Evolutionary conservation across 2,113 vertebrate species (phyloP), one percentile per base, ranked within the genome.

Genomic region (Antechinus flavipes): DNA sequence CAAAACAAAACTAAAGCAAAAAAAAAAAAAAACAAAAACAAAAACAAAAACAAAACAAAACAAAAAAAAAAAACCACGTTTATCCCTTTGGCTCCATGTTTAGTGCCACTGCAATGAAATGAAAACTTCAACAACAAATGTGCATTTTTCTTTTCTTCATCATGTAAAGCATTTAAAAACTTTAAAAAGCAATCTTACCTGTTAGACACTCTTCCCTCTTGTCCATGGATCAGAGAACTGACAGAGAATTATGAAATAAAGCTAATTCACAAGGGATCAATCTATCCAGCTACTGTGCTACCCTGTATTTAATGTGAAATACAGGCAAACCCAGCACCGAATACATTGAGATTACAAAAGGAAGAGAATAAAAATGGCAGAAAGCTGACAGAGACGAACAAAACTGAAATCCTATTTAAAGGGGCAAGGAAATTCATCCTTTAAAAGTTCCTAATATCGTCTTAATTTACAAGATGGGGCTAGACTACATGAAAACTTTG

Each of bases 111-210:
- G 96, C 98, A 98, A 98, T 98, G 94, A 98, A 98, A 98, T 98
- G 98, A 98, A 98, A 98, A 98, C 98, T 97, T 94, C 90, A 98
- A 98, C 95, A 98, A 98, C 97, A 92, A 98, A 98, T 97, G 98
- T 95, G 97, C 98, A 99, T 98, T 98, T 98, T 98, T 98, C 96
- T 98, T 98, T 98, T 98, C 97, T 98, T 98, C 97, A 94, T 98
- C 97, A 98, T 97, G 98, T 98, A 99, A 99, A 98, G 98, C 98
- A 98, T 98, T 98, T 98, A 98, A 98, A 98, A 99, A 99, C 98
- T 99, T 99, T 99, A 98, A 99, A 99, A 99, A 98, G 97, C 98
- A 98, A 98, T 99, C 99, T 99, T 99, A 99, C 99, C 99, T 99
- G 97, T 58, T 96, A 96, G 95, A 95, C 58, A 91, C 97, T 98